Percentiles rank a stretch among this genome's conserved stretches.
phyloP scores from a whole-genome alignment of 2,113 vertebrate species.

The Hylia prasina region DNA sequence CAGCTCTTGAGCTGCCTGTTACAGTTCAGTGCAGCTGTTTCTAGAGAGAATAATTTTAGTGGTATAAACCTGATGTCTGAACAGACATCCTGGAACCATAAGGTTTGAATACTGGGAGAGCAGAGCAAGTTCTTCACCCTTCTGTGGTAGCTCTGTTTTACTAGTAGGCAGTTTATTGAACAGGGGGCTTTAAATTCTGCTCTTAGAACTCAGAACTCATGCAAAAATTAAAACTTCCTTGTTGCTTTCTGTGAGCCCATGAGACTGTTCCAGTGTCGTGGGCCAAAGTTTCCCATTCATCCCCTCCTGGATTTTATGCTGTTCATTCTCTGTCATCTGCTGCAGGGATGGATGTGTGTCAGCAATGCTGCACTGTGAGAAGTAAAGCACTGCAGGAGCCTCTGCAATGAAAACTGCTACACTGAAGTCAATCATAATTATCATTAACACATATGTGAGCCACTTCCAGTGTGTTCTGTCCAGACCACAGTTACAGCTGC shows the following conservation, averaged over 20 bases:
- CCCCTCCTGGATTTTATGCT: not conserved
- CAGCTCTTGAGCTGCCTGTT: constrained; percentile 45
- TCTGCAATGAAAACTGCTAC: not conserved
- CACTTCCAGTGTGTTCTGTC: not conserved
- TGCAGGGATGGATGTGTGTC: not conserved
- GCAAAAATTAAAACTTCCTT: not conserved
- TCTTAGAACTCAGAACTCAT: not conserved
- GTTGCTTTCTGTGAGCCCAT: not conserved
- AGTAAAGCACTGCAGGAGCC: not conserved
- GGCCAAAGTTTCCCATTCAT: not conserved
- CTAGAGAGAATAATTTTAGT: not conserved
- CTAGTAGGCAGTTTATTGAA: not conserved
- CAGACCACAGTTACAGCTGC: not conserved
- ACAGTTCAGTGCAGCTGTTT: not conserved
- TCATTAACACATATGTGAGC: not conserved
- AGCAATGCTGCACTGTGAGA: not conserved
- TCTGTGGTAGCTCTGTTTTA: not conserved
- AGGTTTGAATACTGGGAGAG: constrained; percentile 12
- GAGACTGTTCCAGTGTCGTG: not conserved
- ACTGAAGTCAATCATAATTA: not conserved
- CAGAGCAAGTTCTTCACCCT: not conserved
- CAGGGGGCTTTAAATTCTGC: not conserved
- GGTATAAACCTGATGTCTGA: not conserved
- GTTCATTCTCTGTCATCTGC: not conserved
- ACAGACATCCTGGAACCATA: constrained; percentile 23